These are phyloP conservation scores for Phataginus tricuspis DNA, from an alignment of 2,797 vertebrate species.

Conservation along the genomic window DNA sequence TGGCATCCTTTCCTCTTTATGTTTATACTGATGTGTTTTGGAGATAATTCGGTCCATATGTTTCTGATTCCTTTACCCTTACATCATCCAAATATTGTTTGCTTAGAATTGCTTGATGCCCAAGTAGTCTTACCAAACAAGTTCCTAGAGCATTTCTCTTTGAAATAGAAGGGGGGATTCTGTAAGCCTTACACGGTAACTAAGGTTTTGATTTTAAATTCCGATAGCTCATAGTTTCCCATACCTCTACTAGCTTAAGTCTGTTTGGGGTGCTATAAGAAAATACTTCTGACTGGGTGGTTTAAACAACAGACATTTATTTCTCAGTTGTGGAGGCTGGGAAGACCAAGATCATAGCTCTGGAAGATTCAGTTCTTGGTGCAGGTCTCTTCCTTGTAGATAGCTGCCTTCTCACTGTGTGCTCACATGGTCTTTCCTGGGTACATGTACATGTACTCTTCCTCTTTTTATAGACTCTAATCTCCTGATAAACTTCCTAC, in stretches of 20 bases:
- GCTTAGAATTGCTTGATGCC: slow-evolving; percentile 61
- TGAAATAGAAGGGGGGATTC: not conserved
- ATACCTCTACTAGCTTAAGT: not conserved
- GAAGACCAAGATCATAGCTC: not conserved
- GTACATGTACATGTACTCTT: not conserved
- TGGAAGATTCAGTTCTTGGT: not conserved
- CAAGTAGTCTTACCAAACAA: slow-evolving; percentile 31
- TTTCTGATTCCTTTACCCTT: slow-evolving; percentile 59
- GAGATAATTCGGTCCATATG: slow-evolving; percentile 61
- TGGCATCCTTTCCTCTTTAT: slow-evolving; percentile 43
- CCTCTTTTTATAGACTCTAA: not conserved
- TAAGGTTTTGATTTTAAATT: slow-evolving; percentile 32
- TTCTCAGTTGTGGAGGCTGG: not conserved
- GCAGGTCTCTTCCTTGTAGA: not conserved
- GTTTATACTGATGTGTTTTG: slow-evolving; percentile 47
- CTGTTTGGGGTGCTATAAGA: not conserved
- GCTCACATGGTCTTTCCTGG: not conserved
- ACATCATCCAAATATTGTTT: slow-evolving; percentile 69
- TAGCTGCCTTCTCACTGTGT: not conserved
- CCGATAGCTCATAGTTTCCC: not conserved
- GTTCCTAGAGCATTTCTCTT: slow-evolving; percentile 38
- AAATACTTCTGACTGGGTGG: not conserved
- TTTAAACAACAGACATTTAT: not conserved
- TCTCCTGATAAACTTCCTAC: not conserved
- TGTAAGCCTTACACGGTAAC: not conserved